Conservation (phyloP, 2,888 invertebrate genomes). For the Operophtera brumata region DNA sequence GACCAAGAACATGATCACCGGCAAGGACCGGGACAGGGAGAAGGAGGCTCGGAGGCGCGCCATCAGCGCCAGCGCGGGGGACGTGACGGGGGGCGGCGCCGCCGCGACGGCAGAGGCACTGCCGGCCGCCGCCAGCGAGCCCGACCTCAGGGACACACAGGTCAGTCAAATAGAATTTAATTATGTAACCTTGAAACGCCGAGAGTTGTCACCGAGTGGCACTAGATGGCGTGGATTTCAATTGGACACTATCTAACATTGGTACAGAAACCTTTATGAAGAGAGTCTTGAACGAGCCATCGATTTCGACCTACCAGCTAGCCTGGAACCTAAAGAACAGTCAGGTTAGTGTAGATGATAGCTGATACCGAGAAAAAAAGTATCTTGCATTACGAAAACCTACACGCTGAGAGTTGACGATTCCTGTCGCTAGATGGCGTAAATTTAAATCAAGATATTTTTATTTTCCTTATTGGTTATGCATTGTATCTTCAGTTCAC, state of each 20-base stretch:
- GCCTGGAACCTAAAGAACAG: too few relatives aligned
- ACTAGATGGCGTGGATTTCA: background rate
- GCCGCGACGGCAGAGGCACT: constrained; percentile 26
- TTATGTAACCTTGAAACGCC: background rate
- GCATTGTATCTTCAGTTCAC: too few relatives aligned
- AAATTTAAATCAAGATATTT: background rate
- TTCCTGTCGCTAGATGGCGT: background rate
- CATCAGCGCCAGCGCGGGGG: constrained; percentile 62
- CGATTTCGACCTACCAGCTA: too few relatives aligned
- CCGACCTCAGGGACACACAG: constrained; percentile 80
- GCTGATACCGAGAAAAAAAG: too few relatives aligned
- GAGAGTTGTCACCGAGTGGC: background rate
- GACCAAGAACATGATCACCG: constrained; percentile 59
- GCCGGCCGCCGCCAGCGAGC: constrained; percentile 83
- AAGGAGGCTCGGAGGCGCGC: constrained; percentile 49
- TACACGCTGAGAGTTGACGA: background rate
- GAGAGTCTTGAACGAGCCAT: too few relatives aligned
- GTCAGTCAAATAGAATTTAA: constrained; percentile 40
- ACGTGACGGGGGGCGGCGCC: constrained; percentile 64
- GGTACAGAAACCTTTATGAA: background rate
- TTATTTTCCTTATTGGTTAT: too few relatives aligned
- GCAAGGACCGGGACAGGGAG: constrained; percentile 45
- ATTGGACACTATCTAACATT: background rate
- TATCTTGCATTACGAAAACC: too few relatives aligned
- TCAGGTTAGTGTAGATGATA: too few relatives aligned